Evolutionary conservation across 64 coral and sea anemone genomes (phyloP).

Genomic region (Dendrophyllia cribrosa): DNA sequence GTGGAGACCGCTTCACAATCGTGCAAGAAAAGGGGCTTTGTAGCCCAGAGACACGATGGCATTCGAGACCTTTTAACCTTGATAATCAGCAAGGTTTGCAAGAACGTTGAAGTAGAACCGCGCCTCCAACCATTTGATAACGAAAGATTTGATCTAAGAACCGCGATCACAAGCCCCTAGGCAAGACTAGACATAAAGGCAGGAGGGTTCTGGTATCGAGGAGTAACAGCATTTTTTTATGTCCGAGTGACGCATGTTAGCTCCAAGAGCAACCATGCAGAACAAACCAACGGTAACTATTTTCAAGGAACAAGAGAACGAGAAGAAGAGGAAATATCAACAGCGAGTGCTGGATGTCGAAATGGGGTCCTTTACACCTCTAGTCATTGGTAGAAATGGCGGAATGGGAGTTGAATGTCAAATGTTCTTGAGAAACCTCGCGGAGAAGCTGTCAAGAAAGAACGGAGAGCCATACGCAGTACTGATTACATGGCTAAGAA

Average conservation of each 20-base stretch:
- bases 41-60: constrained; percentile 33
- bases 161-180: constrained; percentile 15
- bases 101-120: constrained; percentile 41
- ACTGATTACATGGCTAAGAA: too few relatives aligned
- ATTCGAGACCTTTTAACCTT: constrained; percentile 9
- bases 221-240: constrained; percentile 38
- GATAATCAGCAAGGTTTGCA: constrained; percentile 29
- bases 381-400: not conserved
- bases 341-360: not conserved
- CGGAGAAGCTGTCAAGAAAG: not conserved
- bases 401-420: too few relatives aligned
- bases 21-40: constrained; percentile 26
- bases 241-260: not conserved
- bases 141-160: constrained; percentile 11
- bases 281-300: not conserved
- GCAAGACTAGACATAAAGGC: constrained; percentile 47
- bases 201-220: constrained; percentile 1
- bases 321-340: constrained; percentile 29
- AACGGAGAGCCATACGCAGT: too few relatives aligned
- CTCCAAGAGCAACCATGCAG: constrained; percentile 3
- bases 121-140: constrained; percentile 36
- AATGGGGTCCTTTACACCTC: not conserved
- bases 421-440: too few relatives aligned
- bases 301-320: not conserved
- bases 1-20: constrained; percentile 11